Conservation (phyloP, 2,797 vertebrate genomes). For the Tauraco hartlaubi region DNA sequence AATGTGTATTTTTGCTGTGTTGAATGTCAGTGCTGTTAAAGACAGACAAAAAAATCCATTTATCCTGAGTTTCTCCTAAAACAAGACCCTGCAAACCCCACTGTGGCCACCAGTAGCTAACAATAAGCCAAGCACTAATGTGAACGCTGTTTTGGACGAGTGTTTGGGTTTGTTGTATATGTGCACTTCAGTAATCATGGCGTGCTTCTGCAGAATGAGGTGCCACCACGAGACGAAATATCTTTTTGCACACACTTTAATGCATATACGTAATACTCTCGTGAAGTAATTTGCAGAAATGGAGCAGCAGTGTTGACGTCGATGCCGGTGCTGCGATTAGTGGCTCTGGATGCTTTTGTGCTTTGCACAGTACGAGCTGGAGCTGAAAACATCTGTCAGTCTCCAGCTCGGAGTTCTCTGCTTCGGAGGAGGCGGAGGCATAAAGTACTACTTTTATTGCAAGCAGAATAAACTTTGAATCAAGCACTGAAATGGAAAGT, state of each 20-base stretch:
- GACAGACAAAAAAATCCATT: neutral
- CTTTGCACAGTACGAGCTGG: neutral
- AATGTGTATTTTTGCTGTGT: neutral
- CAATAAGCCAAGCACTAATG: neutral
- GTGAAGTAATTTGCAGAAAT: fast-evolving
- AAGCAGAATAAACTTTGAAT: neutral
- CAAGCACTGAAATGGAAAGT: constrained; percentile 44
- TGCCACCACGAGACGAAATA: neutral
- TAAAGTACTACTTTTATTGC: neutral
- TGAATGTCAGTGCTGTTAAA: neutral
- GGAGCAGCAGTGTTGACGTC: neutral
- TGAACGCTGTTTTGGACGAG: neutral
- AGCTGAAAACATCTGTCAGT: neutral
- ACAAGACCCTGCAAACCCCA: neutral
- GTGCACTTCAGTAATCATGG: neutral
- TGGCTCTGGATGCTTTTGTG: neutral
- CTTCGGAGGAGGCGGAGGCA: neutral
- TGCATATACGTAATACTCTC: fast-evolving
- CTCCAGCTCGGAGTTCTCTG: neutral
- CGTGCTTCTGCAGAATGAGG: neutral
- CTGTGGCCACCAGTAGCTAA: neutral
- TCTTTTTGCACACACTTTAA: neutral
- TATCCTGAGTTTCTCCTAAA: neutral
- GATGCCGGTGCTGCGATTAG: neutral
- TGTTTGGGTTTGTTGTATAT: neutral